Conservation (phyloP, 1,140 invertebrate species). For the Melanaphis sacchari region DNA sequence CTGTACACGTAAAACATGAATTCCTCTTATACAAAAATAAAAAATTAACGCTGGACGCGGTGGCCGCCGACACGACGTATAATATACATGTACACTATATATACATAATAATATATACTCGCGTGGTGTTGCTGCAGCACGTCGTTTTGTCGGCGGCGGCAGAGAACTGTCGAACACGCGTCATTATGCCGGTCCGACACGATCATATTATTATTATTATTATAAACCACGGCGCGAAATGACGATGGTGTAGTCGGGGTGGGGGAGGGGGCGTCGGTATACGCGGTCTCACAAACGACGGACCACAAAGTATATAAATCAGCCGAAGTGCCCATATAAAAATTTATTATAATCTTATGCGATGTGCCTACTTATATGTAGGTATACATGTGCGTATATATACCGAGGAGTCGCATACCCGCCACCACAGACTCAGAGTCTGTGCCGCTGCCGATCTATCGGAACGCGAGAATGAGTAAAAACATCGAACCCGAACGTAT, state of each 20-base stretch:
- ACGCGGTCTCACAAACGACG: background rate
- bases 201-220: background rate
- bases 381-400: background rate
- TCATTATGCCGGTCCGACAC: background rate
- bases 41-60: background rate
- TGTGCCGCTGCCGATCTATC: background rate
- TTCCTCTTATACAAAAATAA: background rate
- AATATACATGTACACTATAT: background rate
- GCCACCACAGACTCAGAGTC: background rate
- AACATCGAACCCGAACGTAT: background rate
- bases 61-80: background rate
- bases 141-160: background rate
- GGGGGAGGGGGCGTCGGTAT: background rate
- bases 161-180: background rate
- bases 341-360: background rate
- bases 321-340: slow-evolving; percentile 4
- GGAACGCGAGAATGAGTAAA: background rate
- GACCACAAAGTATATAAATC: background rate
- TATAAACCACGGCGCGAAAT: background rate
- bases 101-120: background rate
- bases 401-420: background rate
- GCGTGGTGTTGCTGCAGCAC: background rate
- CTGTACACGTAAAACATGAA: background rate
- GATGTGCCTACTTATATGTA: background rate
- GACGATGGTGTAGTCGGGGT: background rate